Evolutionary conservation across 2,797 vertebrate species (phyloP).

Genomic region (Pseudochromis fuscus): DNA sequence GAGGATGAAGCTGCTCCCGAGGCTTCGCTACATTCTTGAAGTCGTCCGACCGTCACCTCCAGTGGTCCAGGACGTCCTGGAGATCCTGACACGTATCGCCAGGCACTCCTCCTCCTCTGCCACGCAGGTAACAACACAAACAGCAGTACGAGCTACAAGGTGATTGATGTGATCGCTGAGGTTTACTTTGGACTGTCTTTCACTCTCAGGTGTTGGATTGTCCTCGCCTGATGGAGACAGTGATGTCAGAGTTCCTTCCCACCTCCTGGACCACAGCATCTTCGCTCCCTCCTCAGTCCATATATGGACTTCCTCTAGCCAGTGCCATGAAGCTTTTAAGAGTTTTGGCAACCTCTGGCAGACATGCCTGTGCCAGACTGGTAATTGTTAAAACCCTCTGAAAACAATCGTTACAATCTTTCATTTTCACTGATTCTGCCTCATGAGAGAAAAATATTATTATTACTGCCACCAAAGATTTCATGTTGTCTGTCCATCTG

Average conservation of each 20-base stretch:
- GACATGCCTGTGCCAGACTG: slow-evolving; percentile 92
- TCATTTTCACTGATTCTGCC: too few relatives aligned
- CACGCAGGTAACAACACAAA: slow-evolving; percentile 82
- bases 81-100: slow-evolving; percentile 90
- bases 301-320: slow-evolving; percentile 89
- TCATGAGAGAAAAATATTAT: too few relatives aligned
- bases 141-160: rapidly evolving
- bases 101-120: slow-evolving; percentile 91
- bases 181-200: neutral
- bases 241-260: slow-evolving; percentile 93
- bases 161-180: neutral
- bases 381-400: slow-evolving; percentile 74
- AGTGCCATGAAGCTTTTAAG: slow-evolving; percentile 93
- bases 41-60: slow-evolving; percentile 89
- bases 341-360: slow-evolving; percentile 91
- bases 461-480: too few relatives aligned
- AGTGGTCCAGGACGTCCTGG: slow-evolving; percentile 90
- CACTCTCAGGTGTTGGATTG: slow-evolving; percentile 90
- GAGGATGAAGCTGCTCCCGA: slow-evolving; percentile 92
- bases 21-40: slow-evolving; percentile 94
- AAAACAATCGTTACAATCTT: too few relatives aligned
- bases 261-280: slow-evolving; percentile 85
- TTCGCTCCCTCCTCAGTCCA: slow-evolving; percentile 73
- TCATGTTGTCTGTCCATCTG: too few relatives aligned
- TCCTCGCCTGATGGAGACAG: slow-evolving; percentile 90